phyloP scores from a whole-genome alignment of 2,113 vertebrate genomes.

The Gasterosteus aculeatus region DNA sequence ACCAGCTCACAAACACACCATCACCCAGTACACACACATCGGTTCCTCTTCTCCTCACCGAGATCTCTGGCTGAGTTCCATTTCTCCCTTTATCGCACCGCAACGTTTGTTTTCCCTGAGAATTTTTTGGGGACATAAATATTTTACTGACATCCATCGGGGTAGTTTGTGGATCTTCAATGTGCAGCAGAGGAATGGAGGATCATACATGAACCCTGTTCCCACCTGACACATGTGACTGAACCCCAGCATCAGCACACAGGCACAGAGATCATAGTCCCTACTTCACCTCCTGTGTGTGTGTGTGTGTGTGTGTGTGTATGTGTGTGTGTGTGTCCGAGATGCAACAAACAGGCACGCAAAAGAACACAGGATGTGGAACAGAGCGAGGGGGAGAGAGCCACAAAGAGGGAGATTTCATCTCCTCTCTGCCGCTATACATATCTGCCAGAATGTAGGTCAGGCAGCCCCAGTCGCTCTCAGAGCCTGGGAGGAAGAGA shows the following conservation, averaged over 20 bases:
- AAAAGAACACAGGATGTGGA: constrained; percentile 57
- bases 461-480: constrained; percentile 77
- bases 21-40: constrained; percentile 11
- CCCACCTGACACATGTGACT: constrained; percentile 27
- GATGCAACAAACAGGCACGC: constrained; percentile 37
- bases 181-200: background rate
- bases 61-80: background rate
- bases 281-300: constrained; percentile 12
- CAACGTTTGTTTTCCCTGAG: background rate
- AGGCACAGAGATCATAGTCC: constrained; percentile 28
- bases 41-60: constrained; percentile 7
- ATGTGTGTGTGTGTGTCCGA: constrained; percentile 23
- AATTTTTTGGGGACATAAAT: constrained; percentile 11
- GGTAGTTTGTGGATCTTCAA: constrained; percentile 12
- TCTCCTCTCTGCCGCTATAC: constrained; percentile 70
- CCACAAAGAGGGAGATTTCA: constrained; percentile 60
- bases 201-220: background rate
- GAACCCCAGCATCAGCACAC: constrained; percentile 34
- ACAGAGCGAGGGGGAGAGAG: constrained; percentile 51
- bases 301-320: background rate
- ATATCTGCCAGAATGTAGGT: constrained; percentile 79
- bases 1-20: background rate
- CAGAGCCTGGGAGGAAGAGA: constrained; percentile 60
- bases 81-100: background rate
- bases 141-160: constrained; percentile 10